Conservation (phyloP, 2,113 vertebrate species). For the Isurus oxyrinchus region DNA sequence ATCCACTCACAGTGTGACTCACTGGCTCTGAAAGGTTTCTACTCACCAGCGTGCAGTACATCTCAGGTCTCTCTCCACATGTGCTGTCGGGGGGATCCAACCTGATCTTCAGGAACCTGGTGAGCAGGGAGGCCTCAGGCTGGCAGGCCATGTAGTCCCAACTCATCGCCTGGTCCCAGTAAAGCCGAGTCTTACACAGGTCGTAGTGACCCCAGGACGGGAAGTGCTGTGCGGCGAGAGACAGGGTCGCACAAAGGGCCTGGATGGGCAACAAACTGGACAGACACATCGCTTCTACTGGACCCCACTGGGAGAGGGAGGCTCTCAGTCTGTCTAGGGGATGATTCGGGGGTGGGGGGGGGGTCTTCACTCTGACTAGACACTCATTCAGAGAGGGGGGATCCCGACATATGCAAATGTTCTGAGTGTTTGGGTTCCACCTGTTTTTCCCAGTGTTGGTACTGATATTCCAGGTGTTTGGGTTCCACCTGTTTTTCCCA, state of each 20-base stretch:
- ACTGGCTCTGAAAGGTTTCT: slow-evolving; percentile 80
- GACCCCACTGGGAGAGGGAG: background rate
- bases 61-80: slow-evolving; percentile 66
- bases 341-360: background rate
- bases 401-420: background rate
- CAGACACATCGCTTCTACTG: slow-evolving; percentile 66
- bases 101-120: slow-evolving; percentile 85
- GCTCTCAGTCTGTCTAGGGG: background rate
- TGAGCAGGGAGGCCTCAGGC: slow-evolving; percentile 93
- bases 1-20: slow-evolving; percentile 44
- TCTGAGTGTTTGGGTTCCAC: background rate
- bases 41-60: background rate
- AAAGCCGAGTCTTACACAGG: slow-evolving; percentile 89
- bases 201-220: slow-evolving; percentile 96
- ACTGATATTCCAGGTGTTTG: slow-evolving; percentile 37
- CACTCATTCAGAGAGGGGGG: background rate
- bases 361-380: background rate
- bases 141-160: slow-evolving; percentile 99
- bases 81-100: slow-evolving; percentile 94
- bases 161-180: slow-evolving; percentile 86
- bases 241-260: slow-evolving; percentile 76
- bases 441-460: background rate
- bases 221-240: slow-evolving; percentile 85
- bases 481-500: slow-evolving; percentile 16
- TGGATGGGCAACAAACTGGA: slow-evolving; percentile 79